A percentile compares a stretch with the other conserved stretches of the same genome.
These are phyloP conservation scores for Chaitophorus viminalis DNA, from an alignment of 2,888 invertebrate genomes.

Conservation along the genomic window DNA sequence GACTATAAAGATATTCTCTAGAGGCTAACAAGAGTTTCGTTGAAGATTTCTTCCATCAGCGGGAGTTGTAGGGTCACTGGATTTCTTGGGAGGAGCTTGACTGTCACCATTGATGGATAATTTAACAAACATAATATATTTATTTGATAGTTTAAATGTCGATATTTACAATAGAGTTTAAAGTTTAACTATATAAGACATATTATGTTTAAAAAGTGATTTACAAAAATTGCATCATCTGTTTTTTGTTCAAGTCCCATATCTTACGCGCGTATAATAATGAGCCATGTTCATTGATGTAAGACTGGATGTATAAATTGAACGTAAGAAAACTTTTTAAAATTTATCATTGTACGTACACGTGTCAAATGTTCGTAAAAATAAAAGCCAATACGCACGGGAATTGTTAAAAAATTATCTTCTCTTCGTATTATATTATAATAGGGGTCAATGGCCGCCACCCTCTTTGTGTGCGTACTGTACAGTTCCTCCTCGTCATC, in stretches of 20 bases:
- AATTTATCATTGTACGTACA: background rate
- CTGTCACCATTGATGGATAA: background rate
- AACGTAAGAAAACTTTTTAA: background rate
- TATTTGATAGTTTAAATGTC: background rate
- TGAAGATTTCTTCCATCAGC: too few relatives aligned
- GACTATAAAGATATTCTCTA: too few relatives aligned
- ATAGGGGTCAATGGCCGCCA: constrained; percentile 57
- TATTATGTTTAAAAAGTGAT: background rate
- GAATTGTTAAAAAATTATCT: constrained; percentile 36
- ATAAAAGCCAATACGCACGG: constrained; percentile 8
- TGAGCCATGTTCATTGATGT: too few relatives aligned
- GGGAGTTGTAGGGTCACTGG: background rate
- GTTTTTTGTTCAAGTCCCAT: background rate
- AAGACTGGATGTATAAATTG: background rate
- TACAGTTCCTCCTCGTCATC: constrained; percentile 10
- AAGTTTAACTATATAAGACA: background rate
- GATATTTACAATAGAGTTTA: background rate
- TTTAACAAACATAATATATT: background rate
- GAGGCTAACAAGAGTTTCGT: too few relatives aligned
- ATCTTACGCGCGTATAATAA: background rate
- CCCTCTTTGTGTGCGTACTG: constrained; percentile 48
- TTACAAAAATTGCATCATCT: background rate
- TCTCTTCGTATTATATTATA: constrained; percentile 18
- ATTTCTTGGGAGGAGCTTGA: background rate
- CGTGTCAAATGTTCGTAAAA: constrained; percentile 27